Evolutionary conservation across 2,797 vertebrate species (phyloP).

Genomic region (Sebastiscus tertius): DNA sequence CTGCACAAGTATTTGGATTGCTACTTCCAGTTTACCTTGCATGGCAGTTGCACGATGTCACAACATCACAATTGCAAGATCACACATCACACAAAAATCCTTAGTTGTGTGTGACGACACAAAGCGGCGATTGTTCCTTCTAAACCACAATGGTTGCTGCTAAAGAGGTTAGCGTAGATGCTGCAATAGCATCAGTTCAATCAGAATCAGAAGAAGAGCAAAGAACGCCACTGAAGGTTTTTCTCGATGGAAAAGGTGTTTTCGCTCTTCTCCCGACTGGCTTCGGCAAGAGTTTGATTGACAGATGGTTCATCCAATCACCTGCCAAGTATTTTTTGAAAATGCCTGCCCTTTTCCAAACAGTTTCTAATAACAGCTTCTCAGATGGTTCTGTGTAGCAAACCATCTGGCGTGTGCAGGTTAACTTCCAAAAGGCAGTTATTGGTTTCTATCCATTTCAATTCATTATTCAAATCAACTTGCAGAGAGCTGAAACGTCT

Average conservation of each 20-base stretch:
- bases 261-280: background rate
- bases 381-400: background rate
- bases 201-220: background rate
- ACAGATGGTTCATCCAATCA: background rate
- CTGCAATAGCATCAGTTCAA: background rate
- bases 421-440: background rate
- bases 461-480: slow-evolving; percentile 4
- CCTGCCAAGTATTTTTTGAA: background rate
- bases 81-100: too few species aligned
- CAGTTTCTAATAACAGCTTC: background rate
- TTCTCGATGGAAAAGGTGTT: background rate
- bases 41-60: background rate
- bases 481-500: background rate
- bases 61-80: too few species aligned
- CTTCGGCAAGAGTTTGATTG: too few species aligned
- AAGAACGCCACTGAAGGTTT: background rate
- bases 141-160: too few species aligned
- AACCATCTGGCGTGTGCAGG: background rate
- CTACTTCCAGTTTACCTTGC: background rate
- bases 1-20: slow-evolving; percentile 10
- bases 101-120: background rate
- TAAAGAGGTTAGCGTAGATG: background rate
- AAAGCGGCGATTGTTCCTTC: too few species aligned
- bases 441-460: slow-evolving; percentile 13
- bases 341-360: background rate